Conservation (phyloP, 2,113 vertebrate species). For the Turdus rufiventris region DNA sequence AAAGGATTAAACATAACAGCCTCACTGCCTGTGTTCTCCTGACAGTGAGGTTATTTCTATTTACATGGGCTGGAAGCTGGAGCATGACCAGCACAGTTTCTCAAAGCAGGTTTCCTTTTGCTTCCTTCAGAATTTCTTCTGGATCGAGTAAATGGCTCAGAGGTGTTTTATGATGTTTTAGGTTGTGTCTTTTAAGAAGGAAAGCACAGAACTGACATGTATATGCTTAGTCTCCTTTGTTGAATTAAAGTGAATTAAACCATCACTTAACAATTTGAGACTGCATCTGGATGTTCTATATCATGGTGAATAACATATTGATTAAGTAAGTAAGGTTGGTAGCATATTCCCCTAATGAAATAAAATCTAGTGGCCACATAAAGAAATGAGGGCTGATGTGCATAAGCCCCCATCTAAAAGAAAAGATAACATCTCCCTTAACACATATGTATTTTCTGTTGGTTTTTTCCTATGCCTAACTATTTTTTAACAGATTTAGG, state of each 20-base stretch:
- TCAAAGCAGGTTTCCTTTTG: background rate
- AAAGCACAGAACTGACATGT: background rate
- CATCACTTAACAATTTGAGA: background rate
- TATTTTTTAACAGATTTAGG: background rate
- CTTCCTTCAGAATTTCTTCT: background rate
- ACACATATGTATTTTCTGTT: background rate
- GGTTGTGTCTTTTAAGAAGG: background rate
- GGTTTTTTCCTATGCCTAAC: background rate
- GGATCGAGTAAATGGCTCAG: background rate
- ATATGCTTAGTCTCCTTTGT: background rate
- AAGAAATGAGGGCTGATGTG: background rate
- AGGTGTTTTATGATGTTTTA: background rate
- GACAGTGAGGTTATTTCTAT: constrained; percentile 26
- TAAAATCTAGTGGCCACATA: background rate
- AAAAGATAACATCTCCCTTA: background rate
- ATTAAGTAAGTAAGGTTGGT: background rate
- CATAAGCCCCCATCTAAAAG: background rate
- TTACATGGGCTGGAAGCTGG: constrained; percentile 16
- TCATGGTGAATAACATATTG: background rate
- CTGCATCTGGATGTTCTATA: background rate
- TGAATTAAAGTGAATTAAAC: background rate
- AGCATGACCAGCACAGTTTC: background rate
- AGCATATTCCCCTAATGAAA: background rate
- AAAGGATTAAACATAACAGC: constrained; percentile 25
- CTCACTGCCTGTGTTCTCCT: constrained; percentile 11